phyloP scores from a whole-genome alignment of 2,113 vertebrate genomes.

The Chaenocephalus aceratus region DNA sequence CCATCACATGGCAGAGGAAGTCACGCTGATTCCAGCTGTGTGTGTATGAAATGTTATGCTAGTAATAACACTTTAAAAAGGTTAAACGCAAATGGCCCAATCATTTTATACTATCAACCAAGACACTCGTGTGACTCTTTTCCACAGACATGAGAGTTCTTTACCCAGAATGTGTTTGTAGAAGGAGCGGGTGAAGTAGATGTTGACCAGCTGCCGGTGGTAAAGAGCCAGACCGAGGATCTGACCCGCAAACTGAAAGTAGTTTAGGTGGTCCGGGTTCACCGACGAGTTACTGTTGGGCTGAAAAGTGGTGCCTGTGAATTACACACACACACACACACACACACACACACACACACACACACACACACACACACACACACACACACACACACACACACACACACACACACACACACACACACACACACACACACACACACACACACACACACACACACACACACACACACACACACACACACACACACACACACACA shows the following conservation, averaged over 20 bases:
- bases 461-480: too few species aligned
- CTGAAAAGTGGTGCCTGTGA: constrained; percentile 96
- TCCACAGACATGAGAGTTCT: not conserved
- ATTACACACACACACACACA: not conserved
- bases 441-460: too few species aligned
- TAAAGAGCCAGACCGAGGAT: constrained; percentile 96
- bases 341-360: too few species aligned
- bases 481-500: too few species aligned
- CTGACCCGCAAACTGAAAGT: constrained; percentile 96
- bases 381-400: too few species aligned
- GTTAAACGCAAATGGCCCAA: not conserved
- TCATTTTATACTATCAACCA: not conserved
- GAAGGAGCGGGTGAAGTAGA: constrained; percentile 99
- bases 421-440: too few species aligned
- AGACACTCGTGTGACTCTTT: not conserved
- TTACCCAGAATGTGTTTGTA: constrained; percentile 99
- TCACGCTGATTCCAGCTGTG: not conserved
- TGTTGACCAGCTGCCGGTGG: constrained; percentile 96
- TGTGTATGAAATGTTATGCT: not conserved
- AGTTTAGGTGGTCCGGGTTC: constrained; percentile 98
- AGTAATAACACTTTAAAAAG: too few species aligned
- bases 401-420: too few species aligned
- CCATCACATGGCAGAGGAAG: not conserved
- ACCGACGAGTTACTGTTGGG: constrained; percentile 99
- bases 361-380: too few species aligned